Percentiles rank a stretch among this genome's conserved stretches.
Conservation (phyloP, 30 jellyfish, hydroid and myxozoan genomes). For the Nemopilema nomurai region DNA sequence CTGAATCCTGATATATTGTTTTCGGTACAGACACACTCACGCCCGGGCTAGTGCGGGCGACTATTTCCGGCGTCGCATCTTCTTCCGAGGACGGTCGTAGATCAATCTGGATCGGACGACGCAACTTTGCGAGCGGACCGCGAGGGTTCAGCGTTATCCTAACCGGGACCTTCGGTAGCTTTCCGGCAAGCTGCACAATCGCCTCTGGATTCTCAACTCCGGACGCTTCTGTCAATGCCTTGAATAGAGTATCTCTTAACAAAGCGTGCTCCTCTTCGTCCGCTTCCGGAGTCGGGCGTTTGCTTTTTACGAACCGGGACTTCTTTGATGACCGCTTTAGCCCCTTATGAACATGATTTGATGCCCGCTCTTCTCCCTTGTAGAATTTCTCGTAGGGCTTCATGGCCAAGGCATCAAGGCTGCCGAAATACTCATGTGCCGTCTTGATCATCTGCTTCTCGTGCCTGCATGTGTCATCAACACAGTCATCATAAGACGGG, state of each 20-base stretch:
- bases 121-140: conserved; percentile 94
- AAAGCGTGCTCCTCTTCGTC: conserved; percentile 30
- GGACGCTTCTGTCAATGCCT: conserved; percentile 47
- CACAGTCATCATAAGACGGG: conserved; percentile 73
- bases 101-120: conserved; percentile 92
- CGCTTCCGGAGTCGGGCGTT: conserved; percentile 29
- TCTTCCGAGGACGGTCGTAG: conserved; percentile 85
- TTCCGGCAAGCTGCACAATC: conserved; percentile 90
- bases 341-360: conserved; percentile 38
- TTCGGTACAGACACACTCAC: conserved; percentile 84
- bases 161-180: conserved; percentile 96
- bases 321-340: conserved; percentile 36
- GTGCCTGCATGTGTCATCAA: conserved; percentile 79
- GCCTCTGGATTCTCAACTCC: conserved; percentile 81
- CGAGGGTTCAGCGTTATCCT: conserved; percentile 95
- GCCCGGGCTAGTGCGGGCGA: conserved; percentile 91
- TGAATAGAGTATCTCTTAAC: conserved; percentile 23
- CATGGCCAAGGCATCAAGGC: conserved; percentile 90
- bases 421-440: conserved; percentile 90
- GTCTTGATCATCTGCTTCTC: conserved; percentile 79
- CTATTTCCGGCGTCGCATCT: conserved; percentile 65
- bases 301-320: conserved; percentile 1
- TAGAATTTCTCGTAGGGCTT: conserved; percentile 90
- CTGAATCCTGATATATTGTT: conserved; percentile 62
- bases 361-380: conserved; percentile 43